Conservation (phyloP, 2,113 vertebrate genomes). For the Delphinapterus leucas region DNA sequence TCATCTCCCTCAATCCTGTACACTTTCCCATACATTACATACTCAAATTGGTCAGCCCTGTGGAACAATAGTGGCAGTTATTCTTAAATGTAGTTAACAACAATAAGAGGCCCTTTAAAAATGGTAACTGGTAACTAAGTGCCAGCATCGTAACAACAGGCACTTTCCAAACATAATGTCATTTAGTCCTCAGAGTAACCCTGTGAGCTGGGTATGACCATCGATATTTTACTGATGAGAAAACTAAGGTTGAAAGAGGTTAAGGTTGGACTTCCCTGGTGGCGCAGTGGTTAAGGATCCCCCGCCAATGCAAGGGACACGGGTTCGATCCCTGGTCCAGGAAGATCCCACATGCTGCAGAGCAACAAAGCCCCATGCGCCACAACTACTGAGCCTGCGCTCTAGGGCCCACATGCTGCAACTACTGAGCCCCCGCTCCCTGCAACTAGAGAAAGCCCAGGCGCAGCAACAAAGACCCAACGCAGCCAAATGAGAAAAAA, state of each 20-base stretch:
- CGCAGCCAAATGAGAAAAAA: too few species aligned
- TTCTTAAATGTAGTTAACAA: not conserved
- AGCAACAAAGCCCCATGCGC: too few species aligned
- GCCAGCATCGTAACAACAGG: not conserved
- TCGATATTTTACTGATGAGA: not conserved
- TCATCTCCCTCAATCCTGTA: conserved; percentile 98
- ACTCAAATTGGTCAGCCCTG: conserved; percentile 99
- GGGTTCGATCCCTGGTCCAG: too few species aligned
- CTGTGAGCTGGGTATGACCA: not conserved
- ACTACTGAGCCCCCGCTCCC: too few species aligned
- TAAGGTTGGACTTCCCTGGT: not conserved
- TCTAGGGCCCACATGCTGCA: too few species aligned
- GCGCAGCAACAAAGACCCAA: too few species aligned
- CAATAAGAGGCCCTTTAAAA: not conserved
- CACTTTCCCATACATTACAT: conserved; percentile 99
- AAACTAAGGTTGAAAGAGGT: not conserved
- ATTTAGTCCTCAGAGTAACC: not conserved
- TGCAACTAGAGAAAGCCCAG: too few species aligned
- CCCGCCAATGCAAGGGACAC: too few species aligned
- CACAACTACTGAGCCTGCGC: too few species aligned
- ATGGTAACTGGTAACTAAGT: not conserved
- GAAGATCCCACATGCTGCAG: too few species aligned
- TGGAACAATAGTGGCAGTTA: not conserved
- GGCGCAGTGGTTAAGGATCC: too few species aligned
- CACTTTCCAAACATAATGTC: not conserved